These are phyloP conservation scores for Cariama cristata DNA, from an alignment of 2,113 vertebrate genomes.

Conservation along the genomic window DNA sequence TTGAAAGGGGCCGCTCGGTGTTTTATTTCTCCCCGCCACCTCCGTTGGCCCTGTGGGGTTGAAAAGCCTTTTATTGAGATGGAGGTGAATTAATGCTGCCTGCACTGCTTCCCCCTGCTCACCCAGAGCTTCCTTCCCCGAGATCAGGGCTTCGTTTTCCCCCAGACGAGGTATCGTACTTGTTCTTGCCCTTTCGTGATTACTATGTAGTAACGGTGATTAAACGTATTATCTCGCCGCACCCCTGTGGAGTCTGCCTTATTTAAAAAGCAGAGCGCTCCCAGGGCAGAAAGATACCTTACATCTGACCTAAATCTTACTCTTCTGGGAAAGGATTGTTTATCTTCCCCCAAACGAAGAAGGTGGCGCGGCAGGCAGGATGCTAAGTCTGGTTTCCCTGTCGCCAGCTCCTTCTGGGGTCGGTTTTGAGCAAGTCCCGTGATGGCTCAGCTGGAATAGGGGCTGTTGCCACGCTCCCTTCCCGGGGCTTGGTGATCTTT, in stretches of 20 bases:
- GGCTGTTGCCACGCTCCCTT: fast-evolving
- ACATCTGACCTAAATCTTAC: background rate
- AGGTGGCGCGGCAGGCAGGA: fast-evolving
- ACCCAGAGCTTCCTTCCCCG: background rate
- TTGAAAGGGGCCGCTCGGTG: background rate
- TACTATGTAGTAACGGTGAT: background rate
- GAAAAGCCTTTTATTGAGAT: background rate
- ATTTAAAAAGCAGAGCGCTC: background rate
- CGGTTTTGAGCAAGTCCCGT: fast-evolving
- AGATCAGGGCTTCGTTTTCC: background rate
- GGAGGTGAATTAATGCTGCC: background rate
- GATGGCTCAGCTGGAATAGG: background rate
- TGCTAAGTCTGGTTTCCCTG: background rate
- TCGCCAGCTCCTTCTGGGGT: background rate
- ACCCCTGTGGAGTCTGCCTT: background rate
- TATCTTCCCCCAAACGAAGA: background rate
- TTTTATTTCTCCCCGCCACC: background rate
- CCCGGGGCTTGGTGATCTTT: fast-evolving
- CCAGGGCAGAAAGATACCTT: background rate
- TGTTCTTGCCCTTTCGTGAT: background rate
- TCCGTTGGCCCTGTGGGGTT: background rate
- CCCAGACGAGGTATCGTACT: fast-evolving
- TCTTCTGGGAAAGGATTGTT: background rate
- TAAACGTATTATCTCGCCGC: fast-evolving
- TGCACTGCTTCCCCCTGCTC: background rate